Base-by-base conservation (phyloP, 1,140 invertebrate species). In the Diabrotica undecimpunctata region DNA sequence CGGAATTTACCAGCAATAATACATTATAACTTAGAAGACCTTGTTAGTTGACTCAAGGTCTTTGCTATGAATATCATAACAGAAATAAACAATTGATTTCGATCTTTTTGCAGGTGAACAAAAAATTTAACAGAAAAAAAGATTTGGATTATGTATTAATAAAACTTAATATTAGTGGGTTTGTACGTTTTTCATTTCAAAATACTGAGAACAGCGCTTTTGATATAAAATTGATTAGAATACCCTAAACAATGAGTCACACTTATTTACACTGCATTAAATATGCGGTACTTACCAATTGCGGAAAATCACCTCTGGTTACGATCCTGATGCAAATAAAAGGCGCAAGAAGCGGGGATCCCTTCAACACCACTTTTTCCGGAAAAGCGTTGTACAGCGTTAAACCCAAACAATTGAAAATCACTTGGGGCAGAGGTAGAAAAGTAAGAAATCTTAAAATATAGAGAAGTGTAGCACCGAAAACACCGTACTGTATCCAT, bases 301-400 rank as follows among this genome's bases (percentile, higher is more conserved):
- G 88, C 2, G 96, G 94, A 81, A 91, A 98, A 80, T 97, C 94
- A 1, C 97, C 97, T 66, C 95, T 85, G 0, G 97, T 99, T 0
- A 99, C 97, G 7, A 97, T 88, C 60, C 97, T 85, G 67, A 99
- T 93, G 78, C 95, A 98, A 56, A 99, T 90, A 78, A 98, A 98
- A 5, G 97, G 96, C 13, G 95, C 94, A 65, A 97, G 79, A 7
- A 97, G 79, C 9, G 94, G 95, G 2, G 93, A 95, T 7, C 71
- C 91, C 80, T 96, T 95, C 4, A 97, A 82, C 64, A 88, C 83
- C 6, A 97, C 93, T 83, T 95, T 95, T 69, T 95, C 92, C 41
- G 94, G 94, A 79, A 98, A 98, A 62, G 94, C 92, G 83, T 98
- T 98, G 79, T 95, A 98, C 65, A 94, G 85, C 38, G 92, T 87